Evolutionary conservation across 2,113 vertebrate genomes (phyloP).

Genomic region (Motacilla alba): DNA sequence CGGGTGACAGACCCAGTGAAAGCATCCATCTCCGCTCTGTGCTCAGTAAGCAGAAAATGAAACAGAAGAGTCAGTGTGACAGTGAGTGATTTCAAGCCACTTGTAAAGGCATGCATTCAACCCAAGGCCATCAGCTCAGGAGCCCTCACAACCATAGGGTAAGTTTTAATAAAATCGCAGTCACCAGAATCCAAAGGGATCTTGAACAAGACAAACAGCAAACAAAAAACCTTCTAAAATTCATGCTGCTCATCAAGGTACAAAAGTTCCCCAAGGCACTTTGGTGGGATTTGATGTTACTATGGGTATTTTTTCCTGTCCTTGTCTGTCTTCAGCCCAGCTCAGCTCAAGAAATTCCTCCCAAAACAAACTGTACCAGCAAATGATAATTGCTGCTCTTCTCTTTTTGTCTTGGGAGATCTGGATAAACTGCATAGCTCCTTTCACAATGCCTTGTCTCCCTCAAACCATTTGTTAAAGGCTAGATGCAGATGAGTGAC

Average conservation of each 20-base stretch:
- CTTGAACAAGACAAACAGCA: slow-evolving; percentile 17
- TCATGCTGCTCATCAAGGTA: background rate
- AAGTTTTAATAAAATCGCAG: slow-evolving; percentile 30
- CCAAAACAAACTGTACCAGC: background rate
- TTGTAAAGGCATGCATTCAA: slow-evolving; percentile 34
- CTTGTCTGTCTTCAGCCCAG: background rate
- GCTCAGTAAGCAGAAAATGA: slow-evolving; percentile 70
- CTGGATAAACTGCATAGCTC: background rate
- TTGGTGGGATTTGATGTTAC: slow-evolving; percentile 14
- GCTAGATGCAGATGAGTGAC: background rate
- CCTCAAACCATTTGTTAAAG: background rate
- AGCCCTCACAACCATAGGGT: slow-evolving; percentile 7
- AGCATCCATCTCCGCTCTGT: slow-evolving; percentile 59
- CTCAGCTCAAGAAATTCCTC: background rate
- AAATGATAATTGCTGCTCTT: background rate
- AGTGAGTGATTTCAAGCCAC: slow-evolving; percentile 55
- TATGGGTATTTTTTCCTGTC: background rate
- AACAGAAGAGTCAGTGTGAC: slow-evolving; percentile 60
- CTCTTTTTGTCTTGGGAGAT: background rate
- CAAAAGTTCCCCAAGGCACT: slow-evolving; percentile 2
- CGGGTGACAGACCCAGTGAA: slow-evolving; percentile 42
- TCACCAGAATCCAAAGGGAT: slow-evolving; percentile 18
- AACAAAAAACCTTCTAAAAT: background rate
- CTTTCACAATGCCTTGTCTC: background rate
- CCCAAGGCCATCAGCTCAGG: slow-evolving; percentile 27